Conservation (phyloP, 2,797 vertebrate species). For the Gallirallus australis region DNA sequence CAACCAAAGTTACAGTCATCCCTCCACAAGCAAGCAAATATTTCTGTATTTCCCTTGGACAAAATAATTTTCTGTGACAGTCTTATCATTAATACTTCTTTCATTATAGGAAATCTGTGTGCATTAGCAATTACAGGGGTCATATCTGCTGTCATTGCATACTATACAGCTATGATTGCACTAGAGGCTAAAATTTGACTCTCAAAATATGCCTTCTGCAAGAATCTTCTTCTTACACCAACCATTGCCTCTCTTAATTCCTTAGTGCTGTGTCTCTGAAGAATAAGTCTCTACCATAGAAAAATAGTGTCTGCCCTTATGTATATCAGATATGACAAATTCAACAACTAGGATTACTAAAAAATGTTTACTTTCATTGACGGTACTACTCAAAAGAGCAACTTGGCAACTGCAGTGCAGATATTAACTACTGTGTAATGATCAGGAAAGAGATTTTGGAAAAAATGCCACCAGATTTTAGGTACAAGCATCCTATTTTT, state of each 20-base stretch:
- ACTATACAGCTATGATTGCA: background rate
- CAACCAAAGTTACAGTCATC: background rate
- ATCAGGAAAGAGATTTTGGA: background rate
- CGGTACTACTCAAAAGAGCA: background rate
- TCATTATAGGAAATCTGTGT: slow-evolving; percentile 59
- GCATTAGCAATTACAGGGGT: background rate
- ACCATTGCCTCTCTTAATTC: background rate
- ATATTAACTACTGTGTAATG: background rate
- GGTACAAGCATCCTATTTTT: background rate
- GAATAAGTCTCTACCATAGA: slow-evolving; percentile 12
- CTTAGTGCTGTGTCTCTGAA: background rate
- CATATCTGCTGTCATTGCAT: background rate
- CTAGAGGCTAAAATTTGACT: background rate
- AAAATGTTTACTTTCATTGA: background rate
- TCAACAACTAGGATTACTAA: background rate
- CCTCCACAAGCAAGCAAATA: background rate
- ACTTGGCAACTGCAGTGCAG: background rate
- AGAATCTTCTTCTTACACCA: background rate
- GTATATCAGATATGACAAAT: background rate
- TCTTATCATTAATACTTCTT: slow-evolving; percentile 58
- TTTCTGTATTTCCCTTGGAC: background rate
- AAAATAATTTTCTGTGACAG: background rate
- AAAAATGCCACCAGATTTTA: background rate
- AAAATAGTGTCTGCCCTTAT: background rate
- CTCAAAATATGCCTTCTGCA: background rate